These are phyloP conservation scores for Porites cylindrica DNA, from an alignment of 92 coral and sea anemone species.

Conservation along the genomic window DNA sequence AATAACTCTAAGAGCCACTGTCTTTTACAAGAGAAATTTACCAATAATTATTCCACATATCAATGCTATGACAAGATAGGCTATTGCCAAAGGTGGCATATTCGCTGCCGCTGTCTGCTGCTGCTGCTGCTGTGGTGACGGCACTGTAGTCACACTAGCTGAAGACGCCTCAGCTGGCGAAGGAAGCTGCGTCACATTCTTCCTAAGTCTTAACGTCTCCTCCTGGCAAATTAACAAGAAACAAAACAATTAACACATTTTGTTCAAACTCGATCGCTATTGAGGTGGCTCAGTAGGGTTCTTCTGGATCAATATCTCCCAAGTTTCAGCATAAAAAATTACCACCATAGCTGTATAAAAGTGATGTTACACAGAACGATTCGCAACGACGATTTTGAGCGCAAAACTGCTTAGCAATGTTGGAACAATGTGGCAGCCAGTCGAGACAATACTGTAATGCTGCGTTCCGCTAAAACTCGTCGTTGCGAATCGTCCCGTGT, in stretches of 20 bases:
- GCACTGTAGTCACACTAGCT: slow-evolving; percentile 29
- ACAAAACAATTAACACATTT: background rate
- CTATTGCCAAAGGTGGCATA: slow-evolving; percentile 70
- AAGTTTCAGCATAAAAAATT: too few species aligned
- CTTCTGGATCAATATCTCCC: too few species aligned
- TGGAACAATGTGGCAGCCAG: too few species aligned
- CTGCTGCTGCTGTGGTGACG: slow-evolving; percentile 14
- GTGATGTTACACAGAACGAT: too few species aligned
- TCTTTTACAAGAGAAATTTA: slow-evolving; percentile 80
- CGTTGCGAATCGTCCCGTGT: too few species aligned
- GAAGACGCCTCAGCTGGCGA: slow-evolving; percentile 40
- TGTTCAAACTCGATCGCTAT: too few species aligned
- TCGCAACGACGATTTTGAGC: too few species aligned
- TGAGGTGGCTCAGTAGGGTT: too few species aligned
- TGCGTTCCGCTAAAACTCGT: too few species aligned
- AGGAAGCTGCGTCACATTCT: slow-evolving; percentile 55
- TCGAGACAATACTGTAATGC: too few species aligned
- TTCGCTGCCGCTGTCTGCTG: slow-evolving; percentile 28
- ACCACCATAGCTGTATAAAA: too few species aligned
- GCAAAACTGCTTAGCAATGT: too few species aligned
- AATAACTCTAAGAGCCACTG: slow-evolving; percentile 12
- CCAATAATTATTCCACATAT: slow-evolving; percentile 90
- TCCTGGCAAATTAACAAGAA: slow-evolving; percentile 42
- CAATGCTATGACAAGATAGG: slow-evolving; percentile 82
- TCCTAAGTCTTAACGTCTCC: slow-evolving; percentile 77